phyloP scores from a whole-genome alignment of 2,113 vertebrate genomes.

The Clupea harengus region DNA sequence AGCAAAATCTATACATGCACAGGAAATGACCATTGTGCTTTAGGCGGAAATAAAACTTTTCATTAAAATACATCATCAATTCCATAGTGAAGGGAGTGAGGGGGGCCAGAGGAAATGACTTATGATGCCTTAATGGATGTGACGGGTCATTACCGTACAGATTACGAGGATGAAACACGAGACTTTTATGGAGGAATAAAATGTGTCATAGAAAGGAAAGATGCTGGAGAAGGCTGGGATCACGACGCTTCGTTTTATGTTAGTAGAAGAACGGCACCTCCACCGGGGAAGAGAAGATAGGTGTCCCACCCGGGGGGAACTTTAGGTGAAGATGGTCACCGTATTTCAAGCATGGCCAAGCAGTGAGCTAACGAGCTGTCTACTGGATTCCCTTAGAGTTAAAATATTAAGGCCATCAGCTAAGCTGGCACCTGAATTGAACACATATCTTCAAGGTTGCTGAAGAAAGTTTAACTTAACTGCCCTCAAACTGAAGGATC shows the following conservation, averaged over 20 bases:
- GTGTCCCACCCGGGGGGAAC: background rate
- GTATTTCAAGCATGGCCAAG: background rate
- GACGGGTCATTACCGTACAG: background rate
- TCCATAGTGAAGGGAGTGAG: conserved; percentile 6
- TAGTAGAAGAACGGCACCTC: background rate
- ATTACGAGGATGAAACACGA: background rate
- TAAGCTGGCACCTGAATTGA: background rate
- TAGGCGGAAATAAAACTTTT: conserved; percentile 25
- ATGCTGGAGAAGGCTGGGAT: background rate
- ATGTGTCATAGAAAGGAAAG: conserved; percentile 1
- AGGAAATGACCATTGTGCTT: background rate
- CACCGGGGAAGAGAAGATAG: background rate
- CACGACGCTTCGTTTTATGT: background rate
- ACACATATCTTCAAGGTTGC: background rate
- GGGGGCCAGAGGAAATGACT: conserved; percentile 23
- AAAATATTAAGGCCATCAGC: background rate
- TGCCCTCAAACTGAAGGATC: background rate
- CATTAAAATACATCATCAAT: conserved; percentile 25
- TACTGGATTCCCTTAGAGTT: background rate
- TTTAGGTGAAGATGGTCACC: background rate
- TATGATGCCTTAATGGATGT: conserved; percentile 2
- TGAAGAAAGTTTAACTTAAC: background rate
- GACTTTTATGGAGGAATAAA: conserved; percentile 12
- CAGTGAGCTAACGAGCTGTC: background rate
- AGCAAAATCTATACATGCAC: background rate